Conservation (phyloP, 1,140 invertebrate genomes). For the Camponotus vicinus region DNA sequence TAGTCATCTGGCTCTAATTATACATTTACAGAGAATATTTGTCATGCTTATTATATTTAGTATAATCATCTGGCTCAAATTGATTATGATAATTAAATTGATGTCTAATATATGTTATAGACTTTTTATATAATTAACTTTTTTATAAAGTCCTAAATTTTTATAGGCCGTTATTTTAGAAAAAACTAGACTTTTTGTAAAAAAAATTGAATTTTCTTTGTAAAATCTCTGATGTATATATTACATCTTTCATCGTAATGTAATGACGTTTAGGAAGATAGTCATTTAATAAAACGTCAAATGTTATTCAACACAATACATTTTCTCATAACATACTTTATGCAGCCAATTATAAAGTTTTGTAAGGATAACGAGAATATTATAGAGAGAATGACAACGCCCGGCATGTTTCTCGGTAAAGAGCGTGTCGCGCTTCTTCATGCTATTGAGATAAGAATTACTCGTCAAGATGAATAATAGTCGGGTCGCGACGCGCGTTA, state of each 20-base stretch:
- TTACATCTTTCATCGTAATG: not conserved
- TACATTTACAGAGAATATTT: too few relatives aligned
- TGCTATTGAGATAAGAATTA: slow-evolving; percentile 51
- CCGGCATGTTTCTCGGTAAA: slow-evolving; percentile 23
- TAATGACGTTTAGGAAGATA: slow-evolving; percentile 3
- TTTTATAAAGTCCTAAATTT: too few relatives aligned
- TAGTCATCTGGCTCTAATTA: too few relatives aligned
- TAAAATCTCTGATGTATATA: not conserved
- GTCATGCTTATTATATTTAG: too few relatives aligned
- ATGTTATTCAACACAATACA: not conserved
- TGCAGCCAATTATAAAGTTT: slow-evolving; percentile 51
- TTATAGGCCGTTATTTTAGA: too few relatives aligned
- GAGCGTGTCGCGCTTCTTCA: slow-evolving; percentile 13
- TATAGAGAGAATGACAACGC: slow-evolving; percentile 26
- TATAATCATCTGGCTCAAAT: too few relatives aligned
- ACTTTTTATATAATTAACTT: too few relatives aligned
- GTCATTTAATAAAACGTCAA: not conserved
- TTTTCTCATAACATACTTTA: slow-evolving; percentile 5
- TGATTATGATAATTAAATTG: too few relatives aligned
- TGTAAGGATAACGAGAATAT: slow-evolving; percentile 45
- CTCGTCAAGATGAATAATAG: slow-evolving; percentile 53
- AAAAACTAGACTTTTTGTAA: too few relatives aligned
- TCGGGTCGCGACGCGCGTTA: slow-evolving; percentile 35
- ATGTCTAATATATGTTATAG: too few relatives aligned
- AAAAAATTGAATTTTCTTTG: too few relatives aligned